Evolutionary conservation across 2,797 vertebrate species (phyloP).

Genomic region (Morus bassanus): DNA sequence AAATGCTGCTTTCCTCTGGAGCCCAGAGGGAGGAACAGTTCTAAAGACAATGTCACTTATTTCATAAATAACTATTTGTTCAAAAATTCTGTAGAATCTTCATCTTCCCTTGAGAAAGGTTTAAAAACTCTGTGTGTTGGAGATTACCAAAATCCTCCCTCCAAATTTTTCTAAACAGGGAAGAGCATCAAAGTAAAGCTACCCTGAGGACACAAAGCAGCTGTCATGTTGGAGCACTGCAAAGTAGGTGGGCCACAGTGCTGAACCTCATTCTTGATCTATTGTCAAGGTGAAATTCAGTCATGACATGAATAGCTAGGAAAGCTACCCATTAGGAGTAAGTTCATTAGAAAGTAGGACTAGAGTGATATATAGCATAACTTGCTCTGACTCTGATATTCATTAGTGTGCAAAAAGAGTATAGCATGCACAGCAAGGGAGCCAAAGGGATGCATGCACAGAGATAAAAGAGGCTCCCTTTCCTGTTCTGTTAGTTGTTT

Average conservation of each 20-base stretch:
- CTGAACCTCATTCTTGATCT: constrained; percentile 42
- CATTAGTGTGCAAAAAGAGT: constrained; percentile 22
- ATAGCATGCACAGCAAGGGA: background rate
- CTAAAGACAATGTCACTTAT: constrained; percentile 8
- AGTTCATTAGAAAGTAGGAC: constrained; percentile 38
- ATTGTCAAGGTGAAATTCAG: constrained; percentile 53
- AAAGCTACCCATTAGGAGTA: background rate
- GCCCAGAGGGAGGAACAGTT: background rate
- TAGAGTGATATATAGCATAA: background rate
- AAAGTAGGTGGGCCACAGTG: constrained; percentile 12
- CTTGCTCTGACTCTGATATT: constrained; percentile 9
- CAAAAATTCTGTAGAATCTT: constrained; percentile 34
- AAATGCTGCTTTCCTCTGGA: constrained; percentile 1
- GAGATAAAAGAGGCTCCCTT: background rate
- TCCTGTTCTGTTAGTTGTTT: background rate
- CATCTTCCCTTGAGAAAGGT: constrained; percentile 38
- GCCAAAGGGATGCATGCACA: background rate
- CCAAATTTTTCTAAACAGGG: constrained; percentile 21
- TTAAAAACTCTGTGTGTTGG: constrained; percentile 33
- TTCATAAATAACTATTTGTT: constrained; percentile 38
- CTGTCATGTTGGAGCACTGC: background rate
- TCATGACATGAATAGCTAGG: background rate
- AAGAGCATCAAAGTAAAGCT: constrained; percentile 47
- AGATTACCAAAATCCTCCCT: constrained; percentile 51
- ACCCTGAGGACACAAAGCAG: constrained; percentile 39